Conservation (phyloP, 2,797 vertebrate genomes). For the Peromyscus aztecus region DNA sequence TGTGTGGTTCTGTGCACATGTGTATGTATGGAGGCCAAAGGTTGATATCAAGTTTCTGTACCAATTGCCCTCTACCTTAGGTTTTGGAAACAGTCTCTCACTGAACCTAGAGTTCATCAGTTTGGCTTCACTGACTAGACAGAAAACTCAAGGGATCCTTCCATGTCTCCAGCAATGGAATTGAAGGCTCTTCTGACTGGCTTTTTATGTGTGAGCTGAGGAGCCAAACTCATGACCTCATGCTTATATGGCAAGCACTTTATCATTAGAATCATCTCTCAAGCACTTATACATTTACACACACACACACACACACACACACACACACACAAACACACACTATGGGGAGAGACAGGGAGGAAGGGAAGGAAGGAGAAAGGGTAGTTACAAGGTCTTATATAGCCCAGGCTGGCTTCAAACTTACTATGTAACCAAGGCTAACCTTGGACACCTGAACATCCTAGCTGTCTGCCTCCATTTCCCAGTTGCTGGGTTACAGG, state of each 20-base stretch:
- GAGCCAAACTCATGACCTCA: neutral
- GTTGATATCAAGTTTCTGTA: neutral
- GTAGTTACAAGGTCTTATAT: neutral
- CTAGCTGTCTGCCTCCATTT: neutral
- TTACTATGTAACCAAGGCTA: neutral
- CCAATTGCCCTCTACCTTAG: neutral
- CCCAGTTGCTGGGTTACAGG: neutral
- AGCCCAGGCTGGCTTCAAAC: neutral
- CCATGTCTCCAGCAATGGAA: neutral
- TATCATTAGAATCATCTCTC: neutral
- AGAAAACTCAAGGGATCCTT: neutral
- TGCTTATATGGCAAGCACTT: neutral
- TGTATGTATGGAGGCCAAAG: neutral
- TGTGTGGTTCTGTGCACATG: neutral
- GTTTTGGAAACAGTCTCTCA: neutral
- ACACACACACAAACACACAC: neutral
- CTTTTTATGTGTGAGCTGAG: neutral
- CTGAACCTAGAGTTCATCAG: too few species aligned
- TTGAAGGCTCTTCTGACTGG: neutral
- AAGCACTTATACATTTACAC: neutral
- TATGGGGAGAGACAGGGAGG: neutral
- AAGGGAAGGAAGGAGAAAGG: neutral
- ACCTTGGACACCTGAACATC: neutral
- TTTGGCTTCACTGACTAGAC: neutral
- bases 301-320: neutral